Conservation (phyloP, 2,797 vertebrate species). For the Clarias laeviceps region DNA sequence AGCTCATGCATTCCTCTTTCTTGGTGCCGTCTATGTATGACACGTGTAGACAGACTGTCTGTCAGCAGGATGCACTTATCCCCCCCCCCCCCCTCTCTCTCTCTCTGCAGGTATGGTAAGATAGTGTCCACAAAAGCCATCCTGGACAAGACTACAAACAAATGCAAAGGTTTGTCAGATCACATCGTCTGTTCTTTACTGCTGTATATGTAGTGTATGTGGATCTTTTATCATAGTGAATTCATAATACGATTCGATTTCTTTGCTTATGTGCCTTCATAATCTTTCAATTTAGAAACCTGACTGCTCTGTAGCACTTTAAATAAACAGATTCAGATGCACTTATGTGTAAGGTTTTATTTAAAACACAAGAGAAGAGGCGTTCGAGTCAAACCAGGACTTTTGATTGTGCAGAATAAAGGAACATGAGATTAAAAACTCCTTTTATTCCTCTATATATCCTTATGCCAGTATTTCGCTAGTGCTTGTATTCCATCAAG, state of each 20-base stretch:
- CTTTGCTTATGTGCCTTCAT: background rate
- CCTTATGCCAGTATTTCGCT: too few species aligned
- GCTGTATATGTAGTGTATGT: background rate
- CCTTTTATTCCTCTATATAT: too few species aligned
- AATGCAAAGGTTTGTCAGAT: slow-evolving; percentile 93
- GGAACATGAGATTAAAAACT: too few species aligned
- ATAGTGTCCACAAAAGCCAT: slow-evolving; percentile 99
- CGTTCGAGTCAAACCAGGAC: too few species aligned
- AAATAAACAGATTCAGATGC: background rate
- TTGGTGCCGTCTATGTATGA: slow-evolving; percentile 31
- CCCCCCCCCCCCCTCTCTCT: slow-evolving; percentile 39
- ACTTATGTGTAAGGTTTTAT: background rate
- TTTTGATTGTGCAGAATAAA: too few species aligned
- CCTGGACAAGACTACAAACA: slow-evolving; percentile 99
- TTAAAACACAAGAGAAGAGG: background rate
- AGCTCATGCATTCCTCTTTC: slow-evolving; percentile 46
- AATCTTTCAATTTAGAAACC: background rate
- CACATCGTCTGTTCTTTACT: background rate
- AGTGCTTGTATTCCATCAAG: too few species aligned
- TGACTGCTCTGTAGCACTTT: background rate
- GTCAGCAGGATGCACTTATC: slow-evolving; percentile 36
- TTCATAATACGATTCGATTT: background rate
- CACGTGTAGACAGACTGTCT: slow-evolving; percentile 33
- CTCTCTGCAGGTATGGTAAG: slow-evolving; percentile 89
- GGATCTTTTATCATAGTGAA: background rate